A percentile compares a stretch with the other conserved stretches of the same genome.
Evolutionary conservation across 2,113 vertebrate genomes (phyloP).

Genomic region (Notiomystis cincta): DNA sequence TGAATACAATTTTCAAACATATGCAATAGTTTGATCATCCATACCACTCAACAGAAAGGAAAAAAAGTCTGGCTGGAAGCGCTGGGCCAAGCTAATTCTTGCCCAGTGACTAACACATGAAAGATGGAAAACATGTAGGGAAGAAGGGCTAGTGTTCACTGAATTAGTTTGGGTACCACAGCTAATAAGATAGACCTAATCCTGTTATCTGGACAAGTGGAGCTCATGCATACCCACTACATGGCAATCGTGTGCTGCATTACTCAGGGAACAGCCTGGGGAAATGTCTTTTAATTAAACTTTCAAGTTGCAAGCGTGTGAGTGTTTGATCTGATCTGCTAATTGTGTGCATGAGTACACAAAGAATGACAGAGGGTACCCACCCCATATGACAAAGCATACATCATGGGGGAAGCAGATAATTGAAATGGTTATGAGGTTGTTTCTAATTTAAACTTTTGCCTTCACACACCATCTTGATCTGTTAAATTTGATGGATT

Average conservation of each 20-base stretch:
- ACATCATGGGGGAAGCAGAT: not conserved
- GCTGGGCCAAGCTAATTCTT: not conserved
- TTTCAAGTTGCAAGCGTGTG: not conserved
- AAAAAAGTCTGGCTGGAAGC: not conserved
- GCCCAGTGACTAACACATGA: not conserved
- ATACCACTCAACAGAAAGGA: not conserved
- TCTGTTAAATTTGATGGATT: not conserved
- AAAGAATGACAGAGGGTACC: not conserved
- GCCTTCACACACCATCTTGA: not conserved
- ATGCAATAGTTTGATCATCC: not conserved
- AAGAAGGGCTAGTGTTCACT: not conserved
- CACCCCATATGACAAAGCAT: not conserved
- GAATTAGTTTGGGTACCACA: conserved; percentile 31
- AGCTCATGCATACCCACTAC: not conserved
- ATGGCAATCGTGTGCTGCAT: not conserved
- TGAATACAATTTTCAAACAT: not conserved
- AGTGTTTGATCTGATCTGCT: not conserved
- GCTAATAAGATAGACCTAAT: conserved; percentile 44
- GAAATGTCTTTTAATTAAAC: not conserved
- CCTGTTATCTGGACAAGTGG: conserved; percentile 1
- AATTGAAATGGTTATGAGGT: not conserved
- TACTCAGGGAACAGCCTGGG: not conserved
- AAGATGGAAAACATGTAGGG: not conserved
- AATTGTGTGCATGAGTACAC: not conserved
- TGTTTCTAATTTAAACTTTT: conserved; percentile 7